phyloP scores from a whole-genome alignment of 2,797 vertebrate genomes.

The Channa striata region DNA sequence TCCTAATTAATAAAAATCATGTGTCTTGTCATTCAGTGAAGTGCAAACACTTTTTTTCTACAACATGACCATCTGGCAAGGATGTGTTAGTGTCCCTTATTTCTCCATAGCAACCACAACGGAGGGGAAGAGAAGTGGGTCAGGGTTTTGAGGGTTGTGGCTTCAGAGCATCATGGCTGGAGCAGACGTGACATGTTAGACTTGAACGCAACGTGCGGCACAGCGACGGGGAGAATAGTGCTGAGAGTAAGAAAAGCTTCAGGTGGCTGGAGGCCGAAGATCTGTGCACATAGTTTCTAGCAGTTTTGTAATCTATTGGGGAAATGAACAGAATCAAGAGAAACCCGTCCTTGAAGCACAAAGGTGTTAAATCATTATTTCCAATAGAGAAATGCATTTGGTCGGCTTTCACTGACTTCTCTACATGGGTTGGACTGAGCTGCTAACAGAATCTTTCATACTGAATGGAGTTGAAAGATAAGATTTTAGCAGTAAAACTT shows the following conservation, averaged over 20 bases:
- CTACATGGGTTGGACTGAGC: too few species aligned
- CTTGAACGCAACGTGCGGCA: constrained; percentile 1
- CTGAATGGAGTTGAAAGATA: constrained; percentile 4
- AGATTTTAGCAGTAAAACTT: background rate
- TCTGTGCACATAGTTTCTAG: constrained; percentile 16
- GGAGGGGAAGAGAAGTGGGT: constrained; percentile 56
- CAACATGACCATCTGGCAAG: constrained; percentile 64
- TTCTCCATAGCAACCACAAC: constrained; percentile 59
- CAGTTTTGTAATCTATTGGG: constrained; percentile 32
- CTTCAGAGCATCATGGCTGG: constrained; percentile 28
- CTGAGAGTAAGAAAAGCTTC: background rate
- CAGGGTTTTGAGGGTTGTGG: constrained; percentile 47
- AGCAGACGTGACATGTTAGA: constrained; percentile 21
- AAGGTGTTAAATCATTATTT: constrained; percentile 29
- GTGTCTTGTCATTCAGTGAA: constrained; percentile 31
- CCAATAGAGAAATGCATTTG: constrained; percentile 21
- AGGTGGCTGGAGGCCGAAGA: constrained; percentile 7
- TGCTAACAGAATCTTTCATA: constrained; percentile 7
- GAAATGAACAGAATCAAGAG: constrained; percentile 18
- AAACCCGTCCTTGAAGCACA: background rate
- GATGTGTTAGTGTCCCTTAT: constrained; percentile 47
- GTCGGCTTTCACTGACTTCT: too few species aligned
- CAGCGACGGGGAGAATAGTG: background rate
- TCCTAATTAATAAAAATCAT: constrained; percentile 48
- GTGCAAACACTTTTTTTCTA: constrained; percentile 25